phyloP scores from a whole-genome alignment of 2,113 vertebrate genomes.

The Falco punctatus region DNA sequence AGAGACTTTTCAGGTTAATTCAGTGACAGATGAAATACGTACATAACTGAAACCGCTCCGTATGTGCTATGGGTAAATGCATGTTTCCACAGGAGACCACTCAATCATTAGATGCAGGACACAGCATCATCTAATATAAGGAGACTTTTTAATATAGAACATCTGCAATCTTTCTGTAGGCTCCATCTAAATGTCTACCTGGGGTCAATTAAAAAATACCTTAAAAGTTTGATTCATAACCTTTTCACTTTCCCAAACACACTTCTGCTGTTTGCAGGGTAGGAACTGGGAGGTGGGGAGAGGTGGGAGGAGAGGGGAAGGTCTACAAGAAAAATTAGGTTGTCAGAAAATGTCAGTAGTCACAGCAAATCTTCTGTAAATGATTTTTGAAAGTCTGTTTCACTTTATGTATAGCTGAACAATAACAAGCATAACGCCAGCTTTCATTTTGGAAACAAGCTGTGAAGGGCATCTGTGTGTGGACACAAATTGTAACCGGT shows the following conservation, averaged over 20 bases:
- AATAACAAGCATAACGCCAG: conserved; percentile 23
- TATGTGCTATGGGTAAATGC: conserved; percentile 63
- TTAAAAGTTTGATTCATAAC: conserved; percentile 68
- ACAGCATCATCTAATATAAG: conserved; percentile 73
- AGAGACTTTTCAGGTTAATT: conserved; percentile 65
- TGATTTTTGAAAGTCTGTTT: conserved; percentile 48
- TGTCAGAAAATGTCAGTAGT: conserved; percentile 40
- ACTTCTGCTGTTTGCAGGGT: conserved; percentile 48
- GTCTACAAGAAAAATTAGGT: not conserved
- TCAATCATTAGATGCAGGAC: conserved; percentile 71
- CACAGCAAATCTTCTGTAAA: conserved; percentile 56
- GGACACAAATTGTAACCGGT: not conserved
- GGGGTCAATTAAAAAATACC: conserved; percentile 74
- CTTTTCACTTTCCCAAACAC: conserved; percentile 63
- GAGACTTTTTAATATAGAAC: conserved; percentile 76
- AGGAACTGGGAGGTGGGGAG: not conserved
- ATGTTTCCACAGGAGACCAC: conserved; percentile 75
- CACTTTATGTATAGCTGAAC: conserved; percentile 22
- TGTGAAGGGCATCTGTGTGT: not conserved
- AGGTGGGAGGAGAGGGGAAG: not conserved
- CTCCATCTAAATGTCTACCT: conserved; percentile 55
- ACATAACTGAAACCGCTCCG: conserved; percentile 65
- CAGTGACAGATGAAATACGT: conserved; percentile 72
- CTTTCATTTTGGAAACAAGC: conserved; percentile 39
- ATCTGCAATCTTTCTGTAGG: conserved; percentile 72